These are phyloP conservation scores for Pluvianellus socialis DNA, from an alignment of 2,113 vertebrate genomes.

Conservation along the genomic window DNA sequence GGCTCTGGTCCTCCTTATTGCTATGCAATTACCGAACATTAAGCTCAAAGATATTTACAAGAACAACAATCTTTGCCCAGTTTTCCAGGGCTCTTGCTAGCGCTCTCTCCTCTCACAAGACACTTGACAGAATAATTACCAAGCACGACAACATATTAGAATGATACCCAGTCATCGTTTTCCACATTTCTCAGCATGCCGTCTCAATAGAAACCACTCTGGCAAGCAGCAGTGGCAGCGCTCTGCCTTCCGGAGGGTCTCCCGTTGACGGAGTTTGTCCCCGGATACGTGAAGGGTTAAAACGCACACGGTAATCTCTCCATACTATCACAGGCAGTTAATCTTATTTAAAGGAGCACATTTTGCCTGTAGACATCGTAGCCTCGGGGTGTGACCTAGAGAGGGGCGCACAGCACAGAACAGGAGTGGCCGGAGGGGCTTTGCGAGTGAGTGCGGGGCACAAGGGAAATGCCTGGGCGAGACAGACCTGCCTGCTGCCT, in stretches of 20 bases:
- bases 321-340: not conserved
- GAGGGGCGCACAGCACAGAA: not conserved
- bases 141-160: not conserved
- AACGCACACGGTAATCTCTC: not conserved
- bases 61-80: not conserved
- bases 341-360: conserved; percentile 36
- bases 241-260: accelerated
- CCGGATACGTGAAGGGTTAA: not conserved
- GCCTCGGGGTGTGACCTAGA: not conserved
- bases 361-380: conserved; percentile 24
- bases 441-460: not conserved
- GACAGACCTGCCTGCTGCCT: not conserved
- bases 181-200: not conserved
- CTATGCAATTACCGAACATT: not conserved
- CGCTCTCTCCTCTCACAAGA: not conserved
- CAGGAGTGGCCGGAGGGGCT: not conserved
- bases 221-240: not conserved
- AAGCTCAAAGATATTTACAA: not conserved
- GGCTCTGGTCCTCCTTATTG: not conserved
- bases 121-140: not conserved
- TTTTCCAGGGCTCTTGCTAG: not conserved
- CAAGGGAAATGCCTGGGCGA: not conserved
- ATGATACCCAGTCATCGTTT: not conserved
- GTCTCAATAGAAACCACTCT: accelerated
- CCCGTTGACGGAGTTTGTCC: not conserved